Evolutionary conservation across 1,140 invertebrate species (phyloP).

Genomic region (Pseudomyrmex cubaensis): DNA sequence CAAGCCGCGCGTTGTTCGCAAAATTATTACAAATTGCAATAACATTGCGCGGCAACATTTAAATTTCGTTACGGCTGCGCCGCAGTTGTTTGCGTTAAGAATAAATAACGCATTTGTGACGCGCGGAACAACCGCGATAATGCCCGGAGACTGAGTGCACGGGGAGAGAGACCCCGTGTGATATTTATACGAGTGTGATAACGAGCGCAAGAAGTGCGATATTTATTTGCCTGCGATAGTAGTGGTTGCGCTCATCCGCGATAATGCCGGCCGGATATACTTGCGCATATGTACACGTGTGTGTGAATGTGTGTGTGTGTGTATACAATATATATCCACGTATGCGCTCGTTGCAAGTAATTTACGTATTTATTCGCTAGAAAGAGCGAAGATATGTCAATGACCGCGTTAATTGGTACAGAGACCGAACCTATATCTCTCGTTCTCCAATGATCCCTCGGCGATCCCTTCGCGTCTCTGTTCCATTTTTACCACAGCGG

Average conservation of each 20-base stretch:
- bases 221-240: slow-evolving; percentile 50
- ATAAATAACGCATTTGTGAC: slow-evolving; percentile 34
- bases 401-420: slow-evolving; percentile 48
- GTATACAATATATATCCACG: not conserved
- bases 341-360: slow-evolving; percentile 2
- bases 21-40: not conserved
- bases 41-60: not conserved
- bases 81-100: not conserved
- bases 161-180: not conserved
- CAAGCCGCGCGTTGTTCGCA: not conserved
- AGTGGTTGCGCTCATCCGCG: not conserved
- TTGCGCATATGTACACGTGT: not conserved
- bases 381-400: slow-evolving; percentile 11
- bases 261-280: slow-evolving; percentile 3
- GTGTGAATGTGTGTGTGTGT: no score
- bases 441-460: not conserved
- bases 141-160: slow-evolving; percentile 1
- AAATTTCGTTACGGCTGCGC: not conserved
- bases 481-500: not conserved
- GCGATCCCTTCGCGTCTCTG: not conserved
- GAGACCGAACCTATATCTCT: not conserved
- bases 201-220: slow-evolving; percentile 44
- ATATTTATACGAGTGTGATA: slow-evolving; percentile 22
- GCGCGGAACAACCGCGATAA: slow-evolving; percentile 14
- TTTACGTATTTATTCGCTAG: slow-evolving; percentile 1